These are phyloP conservation scores for Panthera uncia DNA, from an alignment of 2,113 vertebrate genomes.

Conservation along the genomic window DNA sequence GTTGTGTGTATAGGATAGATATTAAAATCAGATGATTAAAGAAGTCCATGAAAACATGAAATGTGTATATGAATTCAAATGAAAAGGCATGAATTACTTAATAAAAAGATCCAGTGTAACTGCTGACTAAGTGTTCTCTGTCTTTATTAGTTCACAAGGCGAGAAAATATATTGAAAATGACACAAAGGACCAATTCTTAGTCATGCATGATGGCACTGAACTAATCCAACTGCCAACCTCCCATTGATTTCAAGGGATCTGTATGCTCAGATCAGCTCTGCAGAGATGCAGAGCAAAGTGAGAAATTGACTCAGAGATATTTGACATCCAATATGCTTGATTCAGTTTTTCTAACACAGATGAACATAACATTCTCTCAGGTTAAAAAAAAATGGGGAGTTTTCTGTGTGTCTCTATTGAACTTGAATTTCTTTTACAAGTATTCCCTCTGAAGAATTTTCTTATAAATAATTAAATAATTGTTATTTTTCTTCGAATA, in stretches of 20 bases:
- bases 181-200: neutral
- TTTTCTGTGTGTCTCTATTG: neutral
- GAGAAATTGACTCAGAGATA: constrained; percentile 25
- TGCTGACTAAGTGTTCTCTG: neutral
- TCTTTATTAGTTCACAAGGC: neutral
- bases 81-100: neutral
- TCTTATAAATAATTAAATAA: neutral
- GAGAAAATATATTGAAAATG: neutral
- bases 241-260: constrained; percentile 35
- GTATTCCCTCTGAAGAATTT: neutral
- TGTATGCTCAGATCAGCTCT: neutral
- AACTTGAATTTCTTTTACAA: constrained; percentile 1
- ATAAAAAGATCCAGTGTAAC: neutral
- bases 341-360: neutral
- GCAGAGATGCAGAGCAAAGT: constrained; percentile 28
- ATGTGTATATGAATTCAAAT: neutral
- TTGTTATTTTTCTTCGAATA: neutral
- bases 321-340: neutral
- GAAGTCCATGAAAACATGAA: neutral
- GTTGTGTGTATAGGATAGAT: neutral
- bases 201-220: neutral
- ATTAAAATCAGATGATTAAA: neutral
- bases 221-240: neutral
- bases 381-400: neutral
- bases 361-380: neutral